Base-by-base conservation (phyloP, 2,888 invertebrate species). In the Cybosia mesomella region DNA sequence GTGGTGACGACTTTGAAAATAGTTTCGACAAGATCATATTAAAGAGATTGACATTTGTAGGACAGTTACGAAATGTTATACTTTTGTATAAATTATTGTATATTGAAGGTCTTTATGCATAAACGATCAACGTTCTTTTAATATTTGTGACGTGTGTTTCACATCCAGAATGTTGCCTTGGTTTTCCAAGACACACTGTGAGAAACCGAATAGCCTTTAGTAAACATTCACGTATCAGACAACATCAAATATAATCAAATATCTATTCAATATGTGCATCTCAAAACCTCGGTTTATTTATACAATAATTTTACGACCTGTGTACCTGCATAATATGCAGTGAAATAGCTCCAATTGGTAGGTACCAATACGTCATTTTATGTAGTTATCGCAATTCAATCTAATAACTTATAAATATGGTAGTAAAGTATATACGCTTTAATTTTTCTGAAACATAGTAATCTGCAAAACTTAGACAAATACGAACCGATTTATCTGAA, bases 161-260 rank as follows among this genome's bases (percentile, higher is more conserved):
- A 32, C 7, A 22, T 28, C n/a, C 24, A 32, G 24, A 28, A 49
- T 28, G 32, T 11, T 36, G 53, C 28, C 13, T 59, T 39, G 21
- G 53, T 53, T 24, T 54, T 64, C 24, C 64, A 58, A 67, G 68
- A 69, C 61, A 70, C 58, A 65, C 67, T 65, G 64, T 43, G 49
- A 49, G 58, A 58, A 64, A 54, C 39, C 58, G 39, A 64, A 68
- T 61, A 67, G 18, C 15, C 11, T 53, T 54, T 53, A 28, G 22
- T 64, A 32, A 34, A 43, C 39, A 59, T 39, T 18, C 28, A 61
- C 53, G 60, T 66, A 59, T 55, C 49, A 55, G 59, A 66, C 66
- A 70, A 60, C 68, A 74, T 70, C 58, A 61, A 71, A 74, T 80
- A n/a, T n/a, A 82, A 79, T 79, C 80, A 79, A 68, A 69, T 67